phyloP scores from a whole-genome alignment of 2,888 invertebrate genomes.

The Eueremaeus valkanovi region DNA sequence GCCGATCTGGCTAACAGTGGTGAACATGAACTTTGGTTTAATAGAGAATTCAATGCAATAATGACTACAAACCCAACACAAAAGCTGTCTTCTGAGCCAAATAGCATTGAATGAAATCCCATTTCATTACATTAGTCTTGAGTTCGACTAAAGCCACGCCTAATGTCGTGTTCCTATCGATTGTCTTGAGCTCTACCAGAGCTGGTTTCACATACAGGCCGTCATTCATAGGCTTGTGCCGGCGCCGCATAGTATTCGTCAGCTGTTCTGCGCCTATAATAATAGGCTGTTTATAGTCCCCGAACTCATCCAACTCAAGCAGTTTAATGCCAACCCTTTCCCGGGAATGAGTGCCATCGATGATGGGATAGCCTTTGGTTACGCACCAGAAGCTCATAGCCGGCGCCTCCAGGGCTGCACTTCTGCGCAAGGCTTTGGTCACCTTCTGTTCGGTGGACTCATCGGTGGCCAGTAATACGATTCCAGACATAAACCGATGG shows the following conservation, averaged over 20 bases:
- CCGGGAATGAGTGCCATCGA: not conserved
- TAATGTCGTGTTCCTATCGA: conserved; percentile 20
- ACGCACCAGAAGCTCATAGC: conserved; percentile 25
- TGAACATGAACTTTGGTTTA: too few species aligned
- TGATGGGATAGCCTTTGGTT: conserved; percentile 31
- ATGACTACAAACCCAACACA: conserved; percentile 35
- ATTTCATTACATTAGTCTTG: conserved; percentile 15
- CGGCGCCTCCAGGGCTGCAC: not conserved
- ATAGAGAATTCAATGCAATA: too few species aligned
- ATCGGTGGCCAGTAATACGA: conserved; percentile 35
- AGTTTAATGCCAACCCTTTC: conserved; percentile 40
- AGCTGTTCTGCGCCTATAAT: conserved; percentile 23
- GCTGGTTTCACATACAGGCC: not conserved
- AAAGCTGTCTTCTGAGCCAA: conserved; percentile 41
- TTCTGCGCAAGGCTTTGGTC: conserved; percentile 7
- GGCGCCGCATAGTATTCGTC: not conserved
- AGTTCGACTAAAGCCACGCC: conserved; percentile 38
- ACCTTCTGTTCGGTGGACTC: not conserved
- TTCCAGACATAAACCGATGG: conserved; percentile 40
- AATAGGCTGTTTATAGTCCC: conserved; percentile 40
- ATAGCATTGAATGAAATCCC: conserved; percentile 38
- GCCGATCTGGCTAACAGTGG: not conserved
- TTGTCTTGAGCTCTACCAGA: not conserved
- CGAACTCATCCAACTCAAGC: conserved; percentile 40
- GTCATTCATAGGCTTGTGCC: not conserved